These are phyloP conservation scores for Pangasius larnaudii DNA, from an alignment of 2,797 vertebrate genomes.

Conservation along the genomic window DNA sequence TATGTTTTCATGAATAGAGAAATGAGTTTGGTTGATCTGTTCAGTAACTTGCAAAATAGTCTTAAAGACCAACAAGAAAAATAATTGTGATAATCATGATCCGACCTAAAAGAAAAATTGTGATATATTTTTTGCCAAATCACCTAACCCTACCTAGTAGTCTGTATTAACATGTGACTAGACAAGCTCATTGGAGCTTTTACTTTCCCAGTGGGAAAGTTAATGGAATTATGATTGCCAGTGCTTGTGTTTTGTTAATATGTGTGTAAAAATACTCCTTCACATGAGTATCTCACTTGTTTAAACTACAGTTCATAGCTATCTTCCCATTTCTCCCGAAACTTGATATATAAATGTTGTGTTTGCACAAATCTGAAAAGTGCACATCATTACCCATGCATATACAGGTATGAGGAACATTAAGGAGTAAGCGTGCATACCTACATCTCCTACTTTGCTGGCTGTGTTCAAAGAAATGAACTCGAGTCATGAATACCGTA, in stretches of 20 bases:
- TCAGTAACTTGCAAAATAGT: neutral
- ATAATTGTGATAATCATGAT: neutral
- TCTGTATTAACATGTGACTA: neutral
- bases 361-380: neutral
- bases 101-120: neutral
- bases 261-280: neutral
- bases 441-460: too few species aligned
- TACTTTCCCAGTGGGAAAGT: neutral
- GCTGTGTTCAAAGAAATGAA: neutral
- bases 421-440: neutral
- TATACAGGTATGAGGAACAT: neutral
- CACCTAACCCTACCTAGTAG: neutral
- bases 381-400: neutral
- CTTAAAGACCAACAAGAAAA: neutral
- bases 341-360: neutral
- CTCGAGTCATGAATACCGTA: neutral
- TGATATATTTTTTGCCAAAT: neutral
- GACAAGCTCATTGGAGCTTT: neutral
- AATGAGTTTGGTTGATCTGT: too few species aligned
- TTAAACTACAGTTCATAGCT: neutral
- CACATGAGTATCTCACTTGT: neutral
- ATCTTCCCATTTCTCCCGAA: neutral
- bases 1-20: too few species aligned
- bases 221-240: neutral
- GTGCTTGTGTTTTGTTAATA: neutral